Base-by-base conservation (phyloP, 1,140 invertebrate genomes). In the Sinella curviseta region DNA sequence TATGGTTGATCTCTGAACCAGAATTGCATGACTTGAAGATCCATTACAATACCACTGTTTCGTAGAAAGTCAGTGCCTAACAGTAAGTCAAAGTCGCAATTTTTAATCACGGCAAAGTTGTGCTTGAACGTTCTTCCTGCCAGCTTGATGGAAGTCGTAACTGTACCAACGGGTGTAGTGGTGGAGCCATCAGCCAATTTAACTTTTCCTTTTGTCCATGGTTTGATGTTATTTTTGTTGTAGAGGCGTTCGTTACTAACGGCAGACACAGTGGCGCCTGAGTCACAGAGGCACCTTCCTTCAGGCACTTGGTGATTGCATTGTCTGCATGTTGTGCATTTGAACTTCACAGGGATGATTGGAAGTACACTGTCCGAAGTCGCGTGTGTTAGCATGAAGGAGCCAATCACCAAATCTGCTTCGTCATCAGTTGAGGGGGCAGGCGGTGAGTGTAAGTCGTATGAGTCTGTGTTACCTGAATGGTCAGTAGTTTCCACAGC, bases 41-140 rank as follows among this genome's bases (percentile, higher is more conserved):
- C 70, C 30, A 74, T 34, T 8, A 36, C 70, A 28, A 74, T 34
- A 2, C 70, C 70, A 30, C 70, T 34, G 70, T 74, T 31, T 8
- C 24, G 30, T 28, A 34, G 31, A 74, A 31, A 74, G 26, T 74
- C 70, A 2, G 30, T 74, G 30, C 70, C 70, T 36, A 74, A 74
- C 17, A 74, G 70, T 2, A 74, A 8, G 31, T 16, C 8, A 26
- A 60, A 60, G 30, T 33, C 30, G 31, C 30, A 74, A 74, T 31
- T 34, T 28, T 16, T 12, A 8, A 74, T 28, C 24, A 74, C 70
- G 1, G 30, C 70, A 36, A 74, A 74, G 31, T 74, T 24, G 24
- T 74, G 70, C 2, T 60, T 60, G 24, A 60, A 60, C 3, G 3
- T 60, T n/a, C 24, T 16, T n/a, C 3, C 12, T 16, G 8, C 57